These are phyloP conservation scores for zebrafish (Danio rerio) DNA, from an alignment of 2,113 vertebrate species.

Conservation along the genomic window GRCz12tu NC_133189.1:46288501-46289000, in stretches of 20 bases:
- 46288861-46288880: neutral
- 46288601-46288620: no score
- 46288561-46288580: no score
- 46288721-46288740: neutral
- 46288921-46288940: conserved; percentile 39
- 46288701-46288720: neutral
- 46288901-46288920: conserved; percentile 40
- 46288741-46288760: neutral
- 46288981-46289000: neutral
- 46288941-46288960: conserved; percentile 35
- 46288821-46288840: conserved; percentile 35
- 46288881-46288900: conserved; percentile 53
- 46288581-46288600: no score
- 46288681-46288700: no score
- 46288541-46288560: no score
- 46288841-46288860: neutral
- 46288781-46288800: conserved; percentile 40
- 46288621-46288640: no score
- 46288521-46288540: no score
- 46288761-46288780: neutral
- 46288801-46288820: conserved; percentile 41
- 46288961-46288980: conserved; percentile 38
- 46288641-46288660: no score
- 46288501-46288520: no score
- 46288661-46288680: no score